These are phyloP conservation scores for Nothura maculosa DNA, from an alignment of 2,797 vertebrate genomes.

Conservation along the genomic window DNA sequence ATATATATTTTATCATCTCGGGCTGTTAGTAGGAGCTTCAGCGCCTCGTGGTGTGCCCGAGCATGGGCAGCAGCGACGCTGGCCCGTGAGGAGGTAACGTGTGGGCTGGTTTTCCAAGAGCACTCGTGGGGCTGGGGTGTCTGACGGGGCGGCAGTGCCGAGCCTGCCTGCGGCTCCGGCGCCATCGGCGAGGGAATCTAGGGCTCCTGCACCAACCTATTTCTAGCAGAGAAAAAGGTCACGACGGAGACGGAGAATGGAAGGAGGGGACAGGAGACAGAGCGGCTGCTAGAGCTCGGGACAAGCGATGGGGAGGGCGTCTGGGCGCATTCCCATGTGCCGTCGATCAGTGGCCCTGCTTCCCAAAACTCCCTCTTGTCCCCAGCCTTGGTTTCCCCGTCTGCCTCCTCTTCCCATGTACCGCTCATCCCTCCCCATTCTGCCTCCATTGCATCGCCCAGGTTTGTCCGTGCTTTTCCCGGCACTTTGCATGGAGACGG, in stretches of 20 bases:
- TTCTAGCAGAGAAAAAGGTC: neutral
- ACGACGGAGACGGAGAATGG: neutral
- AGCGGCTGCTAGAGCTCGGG: fast-evolving
- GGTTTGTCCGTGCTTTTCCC: neutral
- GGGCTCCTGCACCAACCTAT: conserved; percentile 22
- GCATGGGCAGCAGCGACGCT: neutral
- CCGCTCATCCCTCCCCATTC: neutral
- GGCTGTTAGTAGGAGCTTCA: neutral
- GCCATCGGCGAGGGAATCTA: conserved; percentile 16
- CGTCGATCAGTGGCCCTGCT: neutral
- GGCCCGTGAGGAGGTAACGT: fast-evolving
- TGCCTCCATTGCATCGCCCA: neutral
- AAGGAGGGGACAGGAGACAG: neutral
- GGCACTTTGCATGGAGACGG: too few relatives aligned
- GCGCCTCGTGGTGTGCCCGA: neutral
- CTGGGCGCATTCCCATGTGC: neutral
- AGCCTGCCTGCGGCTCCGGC: neutral
- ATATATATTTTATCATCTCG: neutral
- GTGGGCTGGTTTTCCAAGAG: fast-evolving
- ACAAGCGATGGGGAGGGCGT: neutral
- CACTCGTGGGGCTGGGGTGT: neutral
- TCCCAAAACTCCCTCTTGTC: neutral
- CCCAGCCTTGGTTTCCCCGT: neutral
- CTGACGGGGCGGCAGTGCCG: neutral
- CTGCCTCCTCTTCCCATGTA: neutral